Base-by-base conservation (phyloP, 2,797 vertebrate genomes). In the Telmatherina bonti region DNA sequence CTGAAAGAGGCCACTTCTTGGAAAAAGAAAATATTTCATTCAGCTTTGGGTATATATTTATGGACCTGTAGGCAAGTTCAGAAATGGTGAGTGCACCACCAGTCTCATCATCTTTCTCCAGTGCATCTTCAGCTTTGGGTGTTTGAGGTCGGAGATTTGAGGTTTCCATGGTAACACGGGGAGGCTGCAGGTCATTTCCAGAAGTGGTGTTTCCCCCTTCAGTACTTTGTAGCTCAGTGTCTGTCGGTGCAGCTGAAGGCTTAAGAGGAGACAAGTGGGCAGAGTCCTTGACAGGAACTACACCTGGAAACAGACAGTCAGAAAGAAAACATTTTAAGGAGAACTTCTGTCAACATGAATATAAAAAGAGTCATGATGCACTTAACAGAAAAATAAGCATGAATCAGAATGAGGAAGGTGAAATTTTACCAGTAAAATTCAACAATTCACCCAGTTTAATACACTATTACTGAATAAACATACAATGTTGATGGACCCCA, bases 1-100 rank as follows among this genome's bases (percentile, higher is more conserved):
- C 27, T 3, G 0, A 53, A 47, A 66, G 30, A 64, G 13, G 24
- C 15, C 8, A 27, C 3, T 9, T 45, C 27, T 29, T 57, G 11
- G 35, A 13, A 41, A 52, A 45, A 52, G 30, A 24, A 24, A 7
- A 20, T 22, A 51, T 57, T 22, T 45, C 15, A 13, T 45, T 10
- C n/a, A 16, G 27, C 13, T 43, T 36, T 30, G 16, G 24, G 4
- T 20, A 26, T 35, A 36, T 58, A 57, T 33, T 11, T 29, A 29
- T 24, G n/a, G 35, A 93, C 92, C 88, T 97, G 91, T 99, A 98
- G 0, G 90, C 89, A 43, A 96, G 90, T 92, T 99, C 97, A 55
- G 97, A 98, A 77, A 99, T 97, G 45, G 95, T 97, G 79, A 97
- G 91, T 9, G 94, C 89, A 1, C 85, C 81, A 0, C 74, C 88